Percentiles rank a stretch among this genome's conserved stretches.
These are phyloP conservation scores for Helogale parvula DNA, from an alignment of 2,113 vertebrate species.

Conservation along the genomic window DNA sequence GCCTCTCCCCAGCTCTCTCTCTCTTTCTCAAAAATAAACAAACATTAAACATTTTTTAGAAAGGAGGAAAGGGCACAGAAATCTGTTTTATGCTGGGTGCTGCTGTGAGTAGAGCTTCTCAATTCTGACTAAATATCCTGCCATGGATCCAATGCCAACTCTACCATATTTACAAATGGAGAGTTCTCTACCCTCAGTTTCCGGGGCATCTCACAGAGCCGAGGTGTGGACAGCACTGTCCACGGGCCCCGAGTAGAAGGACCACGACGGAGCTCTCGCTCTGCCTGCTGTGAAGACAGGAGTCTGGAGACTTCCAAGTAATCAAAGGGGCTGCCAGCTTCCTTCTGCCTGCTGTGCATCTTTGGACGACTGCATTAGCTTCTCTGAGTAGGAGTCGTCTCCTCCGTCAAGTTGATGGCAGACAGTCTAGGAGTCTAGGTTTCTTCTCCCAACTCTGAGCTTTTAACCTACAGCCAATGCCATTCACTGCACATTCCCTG, in stretches of 20 bases:
- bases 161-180: rapidly evolving
- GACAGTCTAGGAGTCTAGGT: background rate
- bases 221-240: no score
- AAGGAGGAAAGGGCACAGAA: background rate
- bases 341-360: background rate
- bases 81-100: no score
- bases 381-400: background rate
- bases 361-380: rapidly evolving
- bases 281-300: background rate
- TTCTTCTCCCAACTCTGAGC: background rate
- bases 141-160: rapidly evolving
- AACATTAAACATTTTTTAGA: no score
- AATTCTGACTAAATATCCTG: rapidly evolving
- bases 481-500: rapidly evolving
- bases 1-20: no score
- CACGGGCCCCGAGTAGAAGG: background rate
- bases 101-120: background rate
- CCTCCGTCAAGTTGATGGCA: background rate
- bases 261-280: rapidly evolving
- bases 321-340: rapidly evolving
- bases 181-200: rapidly evolving
- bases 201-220: background rate
- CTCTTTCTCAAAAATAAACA: no score
- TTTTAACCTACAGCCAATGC: background rate
- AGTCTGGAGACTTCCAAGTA: rapidly evolving